Conservation (phyloP, 1,140 invertebrate genomes). For the Tribolium castaneum region DNA sequence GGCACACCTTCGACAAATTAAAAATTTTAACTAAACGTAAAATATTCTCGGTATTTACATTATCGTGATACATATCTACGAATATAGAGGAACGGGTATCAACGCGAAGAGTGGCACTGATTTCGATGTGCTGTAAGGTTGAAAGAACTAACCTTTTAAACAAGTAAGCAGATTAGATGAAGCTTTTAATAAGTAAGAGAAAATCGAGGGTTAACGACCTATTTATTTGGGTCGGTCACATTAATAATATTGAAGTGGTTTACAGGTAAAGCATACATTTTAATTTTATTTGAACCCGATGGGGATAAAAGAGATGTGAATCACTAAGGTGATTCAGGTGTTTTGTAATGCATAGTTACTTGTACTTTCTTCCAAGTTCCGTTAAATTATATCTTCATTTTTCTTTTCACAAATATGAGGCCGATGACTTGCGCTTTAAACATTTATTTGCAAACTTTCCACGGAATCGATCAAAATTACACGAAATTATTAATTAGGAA, state of each 20-base stretch:
- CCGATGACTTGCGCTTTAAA: slow-evolving; percentile 15
- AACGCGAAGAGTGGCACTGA: background rate
- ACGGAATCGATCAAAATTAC: background rate
- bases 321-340: slow-evolving; percentile 40
- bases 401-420: slow-evolving; percentile 25
- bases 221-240: slow-evolving; percentile 28
- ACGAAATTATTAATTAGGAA: background rate
- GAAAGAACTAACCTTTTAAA: slow-evolving; percentile 12
- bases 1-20: background rate
- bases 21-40: background rate
- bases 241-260: slow-evolving; percentile 30
- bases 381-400: slow-evolving; percentile 18
- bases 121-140: background rate
- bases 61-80: slow-evolving; percentile 7
- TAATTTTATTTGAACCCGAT: slow-evolving; percentile 13
- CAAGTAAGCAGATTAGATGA: slow-evolving; percentile 25
- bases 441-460: background rate
- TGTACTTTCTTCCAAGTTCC: slow-evolving; percentile 39
- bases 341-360: slow-evolving; percentile 40
- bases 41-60: slow-evolving; percentile 13
- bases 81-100: background rate
- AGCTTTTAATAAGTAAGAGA: slow-evolving; percentile 12
- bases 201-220: slow-evolving; percentile 18
- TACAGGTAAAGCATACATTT: slow-evolving; percentile 22
- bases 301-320: slow-evolving; percentile 43